Base-by-base conservation (phyloP, 2,888 invertebrate genomes). In the Parnassius mnemosyne region DNA sequence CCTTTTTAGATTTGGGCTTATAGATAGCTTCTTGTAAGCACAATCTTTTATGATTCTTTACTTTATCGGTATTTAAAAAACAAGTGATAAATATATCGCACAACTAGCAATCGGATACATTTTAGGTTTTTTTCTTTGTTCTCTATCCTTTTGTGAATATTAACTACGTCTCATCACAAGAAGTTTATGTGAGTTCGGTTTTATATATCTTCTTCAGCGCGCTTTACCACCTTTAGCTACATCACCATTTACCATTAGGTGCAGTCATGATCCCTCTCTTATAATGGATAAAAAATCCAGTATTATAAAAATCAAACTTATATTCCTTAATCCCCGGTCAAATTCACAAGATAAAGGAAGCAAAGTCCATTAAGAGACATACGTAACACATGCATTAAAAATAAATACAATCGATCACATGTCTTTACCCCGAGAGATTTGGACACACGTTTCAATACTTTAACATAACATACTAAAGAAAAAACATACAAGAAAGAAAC, bases 391-490 rank as follows among this genome's bases (percentile, higher is more conserved):
- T 34, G 34, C 25, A 12, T 60, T 20, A 60, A 43, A 20, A 34
- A 56, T 49, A 50, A 44, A 44, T 44, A 61, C 10, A 51, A 58
- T 63, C 58, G 49, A 59, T 59, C 46, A 52, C 59, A 63, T 44
- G 10, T 47, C 46, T 11, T 25, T 47, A 61, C 49, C 20, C 12
- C 3, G n/a, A 50, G 10, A 51, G 57, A 53, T 62, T 42, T 49
- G 34, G 13, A 16, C 41, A 51, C 10, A 41, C 16, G 50, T 20
- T 62, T 63, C 55, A 63, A 63, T 53, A 63, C 49, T 42, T 59
- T 52, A 55, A 53, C 59, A n/a, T 54, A 53, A 58, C 50, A 10
- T 50, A 49, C 46, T 9, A 50, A 55, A 55, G 44, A 16, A 16
- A 16, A 16, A 16, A 16, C 16, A 1, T 16, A 16, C 47, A 61